A percentile compares a stretch with the other conserved stretches of the same genome.
Conservation (phyloP, 2,888 invertebrate genomes). For the Oscheius onirici region DNA sequence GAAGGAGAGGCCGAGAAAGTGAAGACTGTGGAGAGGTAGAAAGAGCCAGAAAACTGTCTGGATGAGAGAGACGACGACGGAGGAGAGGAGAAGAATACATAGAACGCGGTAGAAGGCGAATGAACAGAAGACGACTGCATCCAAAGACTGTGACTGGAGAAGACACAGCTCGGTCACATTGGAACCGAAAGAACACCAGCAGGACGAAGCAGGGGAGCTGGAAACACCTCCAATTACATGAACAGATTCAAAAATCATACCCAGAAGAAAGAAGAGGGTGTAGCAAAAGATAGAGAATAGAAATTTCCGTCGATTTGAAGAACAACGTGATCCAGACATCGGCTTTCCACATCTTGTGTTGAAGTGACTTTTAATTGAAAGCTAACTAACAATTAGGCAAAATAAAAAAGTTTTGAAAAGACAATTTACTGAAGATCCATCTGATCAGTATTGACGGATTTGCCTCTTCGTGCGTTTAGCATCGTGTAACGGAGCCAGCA, state of each 20-base stretch:
- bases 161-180: background rate
- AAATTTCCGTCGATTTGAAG: background rate
- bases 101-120: background rate
- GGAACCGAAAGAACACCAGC: background rate
- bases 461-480: no score
- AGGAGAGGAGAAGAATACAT: background rate
- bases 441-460: no score
- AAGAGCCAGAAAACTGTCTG: background rate
- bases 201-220: background rate
- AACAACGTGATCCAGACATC: background rate
- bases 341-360: background rate
- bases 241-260: background rate
- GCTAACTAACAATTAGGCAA: no score
- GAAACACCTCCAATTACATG: no score
- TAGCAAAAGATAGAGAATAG: background rate
- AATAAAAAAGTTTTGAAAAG: no score
- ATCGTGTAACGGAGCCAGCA: background rate
- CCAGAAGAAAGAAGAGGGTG: background rate
- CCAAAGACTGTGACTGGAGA: background rate
- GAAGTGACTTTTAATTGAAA: no score
- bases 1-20: conserved; percentile 18
- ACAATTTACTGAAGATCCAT: no score
- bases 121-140: background rate
- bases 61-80: background rate
- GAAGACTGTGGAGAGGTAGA: background rate